Evolutionary conservation across 2,888 invertebrate species (phyloP), one percentile per base, ranked within the genome.

Genomic region (Ectropis crepuscularia): DNA sequence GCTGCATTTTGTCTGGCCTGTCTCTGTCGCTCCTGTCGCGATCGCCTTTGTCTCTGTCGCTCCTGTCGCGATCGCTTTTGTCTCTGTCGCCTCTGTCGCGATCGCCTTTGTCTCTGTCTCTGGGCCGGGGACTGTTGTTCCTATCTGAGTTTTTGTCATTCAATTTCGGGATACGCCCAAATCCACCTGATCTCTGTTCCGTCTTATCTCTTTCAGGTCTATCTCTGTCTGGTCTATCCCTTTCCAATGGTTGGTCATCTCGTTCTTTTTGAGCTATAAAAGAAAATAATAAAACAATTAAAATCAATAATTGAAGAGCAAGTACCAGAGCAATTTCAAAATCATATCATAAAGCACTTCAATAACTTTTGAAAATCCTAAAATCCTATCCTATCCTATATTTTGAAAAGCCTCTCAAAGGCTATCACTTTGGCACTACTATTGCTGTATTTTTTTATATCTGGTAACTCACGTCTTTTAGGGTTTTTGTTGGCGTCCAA

Each of bases 151-250:
- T 71, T 79, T 82, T 92, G 39, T 88, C 89, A 54, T 86, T 81
- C 4, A 94, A 67, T 84, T 95, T 95, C 45, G 94, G 94, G 74
- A 94, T 94, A 63, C 94, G 82, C 4, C 85, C 88, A 68, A 90
- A 86, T 7, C 83, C 82, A 61, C 74, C 63, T 12, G 79, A 67
- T 61, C 53, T 60, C 37, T 53, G 63, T 45, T 53, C 57, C 36
- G 51, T 0, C 65, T 71, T 83, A 65, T 89, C 90, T 70, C 64
- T 86, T 55, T 89, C 89, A n/a, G 68, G 43, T 12, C 78, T 28
- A 28, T 28, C 74, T 68, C 70, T 83, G n/a, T 83, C 81, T 63
- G 86, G 85, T 78, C 76, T 89, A 72, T 87, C 86, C 78, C 77
- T 89, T 72, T 75, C 51, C 41, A 41, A 6, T 16, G 51, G 41